Conservation (phyloP, 2,113 vertebrate genomes). For the Galbula dea region DNA sequence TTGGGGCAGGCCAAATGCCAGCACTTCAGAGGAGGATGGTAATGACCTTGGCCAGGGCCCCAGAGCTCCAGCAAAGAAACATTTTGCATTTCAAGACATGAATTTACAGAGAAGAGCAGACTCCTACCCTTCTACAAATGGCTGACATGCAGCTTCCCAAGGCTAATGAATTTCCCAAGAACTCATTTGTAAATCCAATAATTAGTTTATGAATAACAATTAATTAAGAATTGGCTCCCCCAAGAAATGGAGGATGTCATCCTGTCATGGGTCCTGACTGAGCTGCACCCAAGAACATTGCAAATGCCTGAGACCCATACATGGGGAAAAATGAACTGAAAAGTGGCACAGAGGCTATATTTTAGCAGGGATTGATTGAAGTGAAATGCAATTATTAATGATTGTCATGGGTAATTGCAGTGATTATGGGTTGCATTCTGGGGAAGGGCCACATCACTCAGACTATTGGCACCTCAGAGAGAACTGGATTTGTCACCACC, state of each 20-base stretch:
- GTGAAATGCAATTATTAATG: slow-evolving; percentile 44
- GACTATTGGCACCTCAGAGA: background rate
- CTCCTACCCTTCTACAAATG: background rate
- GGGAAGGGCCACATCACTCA: background rate
- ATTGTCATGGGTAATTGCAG: slow-evolving; percentile 32
- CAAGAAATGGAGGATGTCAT: background rate
- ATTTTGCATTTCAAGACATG: background rate
- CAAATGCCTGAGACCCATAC: background rate
- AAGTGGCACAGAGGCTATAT: slow-evolving; percentile 15
- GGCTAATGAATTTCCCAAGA: slow-evolving; percentile 24
- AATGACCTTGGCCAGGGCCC: background rate
- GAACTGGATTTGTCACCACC: background rate
- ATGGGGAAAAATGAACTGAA: slow-evolving; percentile 14
- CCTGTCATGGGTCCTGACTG: slow-evolving; percentile 4
- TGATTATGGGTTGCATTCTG: slow-evolving; percentile 16
- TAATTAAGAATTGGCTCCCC: slow-evolving; percentile 52
- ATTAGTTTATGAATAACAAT: slow-evolving; percentile 64
- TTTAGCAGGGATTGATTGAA: slow-evolving; percentile 21
- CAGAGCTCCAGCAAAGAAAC: background rate
- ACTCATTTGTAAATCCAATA: slow-evolving; percentile 50
- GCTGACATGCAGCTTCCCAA: slow-evolving; percentile 1
- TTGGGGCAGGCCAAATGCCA: background rate
- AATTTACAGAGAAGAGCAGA: slow-evolving; percentile 13
- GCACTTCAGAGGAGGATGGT: background rate
- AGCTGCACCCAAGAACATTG: slow-evolving; percentile 5